These are phyloP conservation scores for Notodonta ziczac DNA, from an alignment of 2,888 invertebrate species.

Conservation along the genomic window DNA sequence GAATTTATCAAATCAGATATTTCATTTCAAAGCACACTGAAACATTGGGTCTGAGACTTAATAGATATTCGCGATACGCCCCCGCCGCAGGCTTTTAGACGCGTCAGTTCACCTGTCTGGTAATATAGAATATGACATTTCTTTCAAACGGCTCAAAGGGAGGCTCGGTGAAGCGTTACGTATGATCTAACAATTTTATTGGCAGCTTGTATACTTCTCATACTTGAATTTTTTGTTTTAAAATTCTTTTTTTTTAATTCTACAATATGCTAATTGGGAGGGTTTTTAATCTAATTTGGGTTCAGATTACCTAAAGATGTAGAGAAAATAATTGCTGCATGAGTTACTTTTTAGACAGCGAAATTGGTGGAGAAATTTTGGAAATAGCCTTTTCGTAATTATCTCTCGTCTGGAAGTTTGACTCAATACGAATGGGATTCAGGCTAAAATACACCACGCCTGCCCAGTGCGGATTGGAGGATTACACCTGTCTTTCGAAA, in stretches of 20 bases:
- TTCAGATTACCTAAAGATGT: background rate
- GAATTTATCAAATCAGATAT: constrained; percentile 1
- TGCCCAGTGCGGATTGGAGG: no score
- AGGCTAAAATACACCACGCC: no score
- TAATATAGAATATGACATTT: constrained; percentile 4
- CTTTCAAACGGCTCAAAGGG: constrained; percentile 3
- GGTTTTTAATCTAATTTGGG: background rate
- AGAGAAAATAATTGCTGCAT: no score
- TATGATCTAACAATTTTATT: constrained; percentile 4
- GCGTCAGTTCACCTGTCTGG: background rate
- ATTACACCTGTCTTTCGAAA: no score
- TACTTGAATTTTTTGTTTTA: background rate
- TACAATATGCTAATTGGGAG: background rate
- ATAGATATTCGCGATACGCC: background rate
- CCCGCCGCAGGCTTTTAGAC: background rate
- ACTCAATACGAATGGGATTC: no score
- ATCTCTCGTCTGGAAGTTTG: no score
- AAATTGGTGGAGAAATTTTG: background rate
- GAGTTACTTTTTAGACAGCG: background rate
- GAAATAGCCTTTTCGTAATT: no score
- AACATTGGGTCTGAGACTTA: background rate
- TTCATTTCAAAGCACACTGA: constrained; percentile 1
- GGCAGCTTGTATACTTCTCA: constrained; percentile 3
- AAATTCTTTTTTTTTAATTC: background rate
- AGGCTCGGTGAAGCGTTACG: constrained; percentile 1